Conservation (phyloP, 2,888 invertebrate genomes). For the Phorcus lineatus region DNA sequence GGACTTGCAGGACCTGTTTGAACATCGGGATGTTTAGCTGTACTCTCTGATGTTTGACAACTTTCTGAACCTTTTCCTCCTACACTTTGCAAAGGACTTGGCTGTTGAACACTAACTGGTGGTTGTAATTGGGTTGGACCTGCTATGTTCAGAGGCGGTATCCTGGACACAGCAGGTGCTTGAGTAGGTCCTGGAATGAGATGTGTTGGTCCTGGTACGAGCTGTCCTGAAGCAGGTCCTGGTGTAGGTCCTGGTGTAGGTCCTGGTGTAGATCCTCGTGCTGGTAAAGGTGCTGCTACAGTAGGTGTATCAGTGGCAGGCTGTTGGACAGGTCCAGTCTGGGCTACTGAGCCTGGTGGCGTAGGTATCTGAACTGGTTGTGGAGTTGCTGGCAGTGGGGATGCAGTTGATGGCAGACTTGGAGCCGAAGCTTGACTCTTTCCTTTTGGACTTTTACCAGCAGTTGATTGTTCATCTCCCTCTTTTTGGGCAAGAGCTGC, state of each 20-base stretch:
- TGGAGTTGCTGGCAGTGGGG: neutral
- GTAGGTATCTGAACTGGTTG: neutral
- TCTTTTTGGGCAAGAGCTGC: conserved; percentile 49
- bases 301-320: conserved; percentile 30
- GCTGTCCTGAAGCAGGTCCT: conserved; percentile 39
- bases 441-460: neutral
- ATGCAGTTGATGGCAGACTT: neutral
- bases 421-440: conserved; percentile 12
- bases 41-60: conserved; percentile 18
- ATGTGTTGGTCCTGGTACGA: conserved; percentile 2
- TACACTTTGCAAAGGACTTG: no score
- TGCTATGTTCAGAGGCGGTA: neutral
- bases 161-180: neutral
- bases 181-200: neutral
- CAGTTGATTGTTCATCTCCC: conserved; percentile 10
- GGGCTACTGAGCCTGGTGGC: conserved; percentile 23
- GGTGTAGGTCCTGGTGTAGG: no score
- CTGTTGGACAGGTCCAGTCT: conserved; percentile 36
- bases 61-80: neutral
- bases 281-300: no score
- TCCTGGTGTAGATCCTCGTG: no score
- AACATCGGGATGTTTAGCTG: neutral
- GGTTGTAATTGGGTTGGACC: neutral
- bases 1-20: neutral
- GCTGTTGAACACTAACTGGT: neutral